Conservation (phyloP, 2,797 vertebrate genomes). For the Falco rusticolus region DNA sequence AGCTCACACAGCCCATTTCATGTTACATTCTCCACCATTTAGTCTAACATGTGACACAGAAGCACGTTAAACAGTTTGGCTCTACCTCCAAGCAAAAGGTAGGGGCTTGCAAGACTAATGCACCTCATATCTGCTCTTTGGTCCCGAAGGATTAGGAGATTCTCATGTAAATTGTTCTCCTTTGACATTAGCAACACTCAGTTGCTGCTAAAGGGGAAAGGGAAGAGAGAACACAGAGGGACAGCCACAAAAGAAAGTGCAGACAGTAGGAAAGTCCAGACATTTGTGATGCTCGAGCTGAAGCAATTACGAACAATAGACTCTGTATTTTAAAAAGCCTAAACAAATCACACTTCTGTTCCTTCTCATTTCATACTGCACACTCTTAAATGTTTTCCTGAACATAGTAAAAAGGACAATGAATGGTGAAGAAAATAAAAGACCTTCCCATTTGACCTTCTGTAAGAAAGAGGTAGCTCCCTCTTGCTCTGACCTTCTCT, state of each 20-base stretch:
- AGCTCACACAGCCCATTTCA: constrained; percentile 6
- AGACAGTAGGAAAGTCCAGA: not conserved
- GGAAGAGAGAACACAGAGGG: not conserved
- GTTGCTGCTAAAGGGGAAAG: not conserved
- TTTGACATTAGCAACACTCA: not conserved
- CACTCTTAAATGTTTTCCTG: not conserved
- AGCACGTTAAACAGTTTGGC: not conserved
- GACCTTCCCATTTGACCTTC: not conserved
- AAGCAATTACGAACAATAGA: not conserved
- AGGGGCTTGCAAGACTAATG: not conserved
- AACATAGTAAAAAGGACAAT: not conserved
- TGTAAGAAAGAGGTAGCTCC: not conserved
- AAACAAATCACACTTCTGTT: not conserved
- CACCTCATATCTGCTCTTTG: not conserved
- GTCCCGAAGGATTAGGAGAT: not conserved
- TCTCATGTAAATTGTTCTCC: not conserved
- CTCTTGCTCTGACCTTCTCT: not conserved
- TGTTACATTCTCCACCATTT: not conserved
- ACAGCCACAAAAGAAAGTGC: not conserved
- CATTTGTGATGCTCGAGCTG: not conserved
- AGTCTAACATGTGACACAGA: not conserved
- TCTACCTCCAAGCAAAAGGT: not conserved
- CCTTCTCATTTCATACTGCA: not conserved
- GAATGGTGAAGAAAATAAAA: not conserved
- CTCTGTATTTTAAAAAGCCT: not conserved